Evolutionary conservation across 2,113 vertebrate genomes (phyloP), one percentile per base, ranked within the genome.

Genomic region (Mola mola): DNA sequence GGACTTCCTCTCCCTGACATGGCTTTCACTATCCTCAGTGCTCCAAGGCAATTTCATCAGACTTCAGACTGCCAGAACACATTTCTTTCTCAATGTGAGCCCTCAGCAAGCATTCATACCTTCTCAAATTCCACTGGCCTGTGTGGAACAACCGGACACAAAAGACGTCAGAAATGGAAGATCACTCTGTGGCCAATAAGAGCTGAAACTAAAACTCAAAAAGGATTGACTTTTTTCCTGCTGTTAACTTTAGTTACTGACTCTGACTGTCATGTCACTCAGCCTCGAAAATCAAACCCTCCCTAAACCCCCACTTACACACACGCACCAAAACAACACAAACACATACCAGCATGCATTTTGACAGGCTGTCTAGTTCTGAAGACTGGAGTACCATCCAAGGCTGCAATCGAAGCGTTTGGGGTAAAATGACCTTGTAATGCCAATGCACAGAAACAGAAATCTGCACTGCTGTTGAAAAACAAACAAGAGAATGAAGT

Each of bases 61-160:
- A 16, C 68, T 53, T 63, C 57, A 57, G 19, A 63, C 61, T 68
- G 29, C 43, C 46, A 56, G 29, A 61, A 61, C 52, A 63, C 42
- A 47, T 60, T 66, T 26, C 34, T 38, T 20, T 29, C 43, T 31
- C 34, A n/a, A 26, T 55, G 49, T 63, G 72, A 63, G 43, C 7
- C 5, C 66, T 53, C 72, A 46, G 72, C 53, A 62, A 78, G 59
- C 49, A 57, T 67, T 67, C 50, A 75, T 57, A 65, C 22, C 51
- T 25, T 72, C 43, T 68, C 72, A 70, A 74, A 79, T 72, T 37
- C 28, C 26, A 22, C 22, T 28, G 28, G 34, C 13, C 5, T 31
- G 16, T 49, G 51, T 46, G 40, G 59, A 77, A 67, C 50, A 8
- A 17, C 37, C 1, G 0, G 56, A 41, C 59, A 72, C 50, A 53